phyloP scores from a whole-genome alignment of 2,888 invertebrate genomes.

The Drosophila cognata region DNA sequence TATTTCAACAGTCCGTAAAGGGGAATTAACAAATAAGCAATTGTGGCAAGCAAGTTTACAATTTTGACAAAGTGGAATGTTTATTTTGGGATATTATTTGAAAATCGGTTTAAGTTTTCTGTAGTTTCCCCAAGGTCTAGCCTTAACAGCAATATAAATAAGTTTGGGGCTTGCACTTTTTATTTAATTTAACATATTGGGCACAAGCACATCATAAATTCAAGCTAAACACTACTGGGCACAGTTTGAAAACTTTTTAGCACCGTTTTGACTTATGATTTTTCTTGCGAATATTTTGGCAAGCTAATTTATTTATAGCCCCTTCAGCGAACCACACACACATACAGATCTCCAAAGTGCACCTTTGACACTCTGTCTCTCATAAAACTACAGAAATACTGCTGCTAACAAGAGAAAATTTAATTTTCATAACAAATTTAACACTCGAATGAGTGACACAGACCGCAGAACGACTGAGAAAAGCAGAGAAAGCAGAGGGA shows the following conservation, averaged over 20 bases:
- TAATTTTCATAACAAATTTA: conserved; percentile 73
- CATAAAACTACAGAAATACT: conserved; percentile 3
- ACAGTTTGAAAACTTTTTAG: conserved; percentile 8
- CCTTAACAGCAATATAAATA: neutral
- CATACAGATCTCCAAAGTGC: conserved; percentile 36
- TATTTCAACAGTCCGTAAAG: neutral
- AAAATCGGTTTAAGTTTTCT: neutral
- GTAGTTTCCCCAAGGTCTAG: neutral
- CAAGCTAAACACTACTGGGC: neutral
- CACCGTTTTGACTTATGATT: conserved; percentile 5
- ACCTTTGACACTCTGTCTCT: conserved; percentile 26
- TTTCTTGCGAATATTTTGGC: conserved; percentile 1
- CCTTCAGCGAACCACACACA: conserved; percentile 12
- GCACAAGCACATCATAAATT: neutral
- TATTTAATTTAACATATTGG: neutral
- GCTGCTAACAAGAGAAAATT: conserved; percentile 35
- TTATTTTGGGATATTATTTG: neutral
- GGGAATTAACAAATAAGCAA: neutral
- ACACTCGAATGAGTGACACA: conserved; percentile 50
- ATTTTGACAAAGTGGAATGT: neutral
- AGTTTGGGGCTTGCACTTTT: neutral
- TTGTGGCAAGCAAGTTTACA: neutral
- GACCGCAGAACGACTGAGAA: conserved; percentile 55
- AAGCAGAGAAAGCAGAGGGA: conserved; percentile 16
- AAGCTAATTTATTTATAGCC: conserved; percentile 17